phyloP scores from a whole-genome alignment of 2,113 vertebrate species.

The Indri indri region DNA sequence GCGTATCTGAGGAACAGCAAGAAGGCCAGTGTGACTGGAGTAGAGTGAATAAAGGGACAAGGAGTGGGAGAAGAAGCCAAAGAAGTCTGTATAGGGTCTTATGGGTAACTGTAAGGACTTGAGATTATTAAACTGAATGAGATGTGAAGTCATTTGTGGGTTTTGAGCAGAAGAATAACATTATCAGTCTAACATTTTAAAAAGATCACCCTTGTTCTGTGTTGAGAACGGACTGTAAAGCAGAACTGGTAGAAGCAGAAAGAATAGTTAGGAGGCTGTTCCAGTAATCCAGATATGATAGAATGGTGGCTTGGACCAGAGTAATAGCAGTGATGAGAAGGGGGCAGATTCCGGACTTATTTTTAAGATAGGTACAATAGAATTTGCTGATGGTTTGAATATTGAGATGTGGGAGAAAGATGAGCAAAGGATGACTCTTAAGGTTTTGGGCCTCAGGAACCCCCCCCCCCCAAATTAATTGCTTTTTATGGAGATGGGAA shows the following conservation, averaged over 20 bases:
- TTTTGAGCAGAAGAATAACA: background rate
- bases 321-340: background rate
- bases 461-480: background rate
- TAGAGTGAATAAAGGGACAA: background rate
- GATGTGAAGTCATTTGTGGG: background rate
- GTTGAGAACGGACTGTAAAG: background rate
- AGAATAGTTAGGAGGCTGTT: background rate
- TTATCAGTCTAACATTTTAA: background rate
- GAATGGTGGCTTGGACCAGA: background rate
- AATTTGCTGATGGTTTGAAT: background rate
- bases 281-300: background rate
- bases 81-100: background rate
- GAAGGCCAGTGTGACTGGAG: background rate
- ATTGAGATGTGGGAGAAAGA: background rate
- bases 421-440: background rate
- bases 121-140: background rate
- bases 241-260: background rate
- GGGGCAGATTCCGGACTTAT: background rate
- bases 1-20: background rate
- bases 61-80: background rate
- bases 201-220: background rate
- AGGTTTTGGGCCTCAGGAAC: background rate
- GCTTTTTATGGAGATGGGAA: background rate
- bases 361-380: background rate
- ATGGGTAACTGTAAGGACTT: background rate